Conservation (phyloP, 2,888 invertebrate species). For the Nephrotoma appendiculata region DNA sequence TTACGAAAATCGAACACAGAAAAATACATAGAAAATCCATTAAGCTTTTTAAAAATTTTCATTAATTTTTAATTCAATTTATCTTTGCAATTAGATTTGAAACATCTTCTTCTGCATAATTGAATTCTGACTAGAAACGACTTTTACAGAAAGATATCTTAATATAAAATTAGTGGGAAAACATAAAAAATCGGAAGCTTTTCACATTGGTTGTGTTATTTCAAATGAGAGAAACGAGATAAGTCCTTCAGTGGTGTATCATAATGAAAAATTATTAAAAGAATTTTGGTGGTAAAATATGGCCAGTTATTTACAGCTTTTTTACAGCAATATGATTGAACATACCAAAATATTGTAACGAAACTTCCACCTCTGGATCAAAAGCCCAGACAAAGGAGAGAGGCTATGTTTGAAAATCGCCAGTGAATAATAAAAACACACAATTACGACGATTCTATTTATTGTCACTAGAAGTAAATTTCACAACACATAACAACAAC, state of each 20-base stretch:
- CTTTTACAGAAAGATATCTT: not conserved
- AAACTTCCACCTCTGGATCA: too few relatives aligned
- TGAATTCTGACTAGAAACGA: not conserved
- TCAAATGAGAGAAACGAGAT: not conserved
- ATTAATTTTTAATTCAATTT: not conserved
- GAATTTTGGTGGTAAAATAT: not conserved
- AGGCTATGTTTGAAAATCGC: too few relatives aligned
- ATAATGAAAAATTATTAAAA: not conserved
- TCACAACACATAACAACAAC: too few relatives aligned
- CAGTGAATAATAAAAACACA: too few relatives aligned
- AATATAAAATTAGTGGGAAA: not conserved
- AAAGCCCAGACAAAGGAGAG: too few relatives aligned
- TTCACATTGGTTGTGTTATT: not conserved
- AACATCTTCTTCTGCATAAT: not conserved
- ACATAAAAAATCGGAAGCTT: not conserved
- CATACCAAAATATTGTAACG: too few relatives aligned
- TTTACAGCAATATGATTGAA: not conserved
- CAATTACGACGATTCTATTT: too few relatives aligned
- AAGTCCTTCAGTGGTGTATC: not conserved
- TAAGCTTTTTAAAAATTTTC: not conserved
- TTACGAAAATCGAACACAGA: not conserved
- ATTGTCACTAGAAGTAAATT: too few relatives aligned
- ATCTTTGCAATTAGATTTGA: not conserved
- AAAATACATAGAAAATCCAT: not conserved
- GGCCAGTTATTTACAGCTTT: not conserved